A percentile compares a stretch with the other conserved stretches of the same genome.
Evolutionary conservation across 2,113 vertebrate genomes (phyloP).

Genomic region (Nycticorax nycticorax): DNA sequence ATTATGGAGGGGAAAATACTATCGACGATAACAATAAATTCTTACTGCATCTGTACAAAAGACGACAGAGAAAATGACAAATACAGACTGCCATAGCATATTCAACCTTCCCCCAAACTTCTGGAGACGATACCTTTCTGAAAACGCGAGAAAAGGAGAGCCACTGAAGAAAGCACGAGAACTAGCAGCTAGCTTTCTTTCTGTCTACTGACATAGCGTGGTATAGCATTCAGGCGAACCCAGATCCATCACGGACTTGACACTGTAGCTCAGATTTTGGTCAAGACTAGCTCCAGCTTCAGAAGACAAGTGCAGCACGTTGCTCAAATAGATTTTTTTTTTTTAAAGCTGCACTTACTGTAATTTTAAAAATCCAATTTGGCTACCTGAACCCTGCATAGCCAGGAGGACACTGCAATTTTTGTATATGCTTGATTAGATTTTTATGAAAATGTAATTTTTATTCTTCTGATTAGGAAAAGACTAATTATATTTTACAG

Average conservation of each 20-base stretch:
- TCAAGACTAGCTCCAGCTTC: slow-evolving; percentile 54
- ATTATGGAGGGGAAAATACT: slow-evolving; percentile 51
- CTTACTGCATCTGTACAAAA: slow-evolving; percentile 78
- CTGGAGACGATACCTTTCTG: slow-evolving; percentile 24
- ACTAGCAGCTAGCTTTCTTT: slow-evolving; percentile 66
- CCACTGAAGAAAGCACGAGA: slow-evolving; percentile 61
- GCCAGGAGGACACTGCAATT: slow-evolving; percentile 15
- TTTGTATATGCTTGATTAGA: not conserved
- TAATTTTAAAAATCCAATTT: slow-evolving; percentile 40
- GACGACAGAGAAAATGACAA: slow-evolving; percentile 66
- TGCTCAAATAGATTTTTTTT: not conserved
- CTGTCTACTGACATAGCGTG: not conserved
- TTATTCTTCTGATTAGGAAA: slow-evolving; percentile 33
- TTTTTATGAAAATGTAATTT: slow-evolving; percentile 45
- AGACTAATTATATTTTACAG: slow-evolving; percentile 19
- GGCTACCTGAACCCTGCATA: slow-evolving; percentile 43
- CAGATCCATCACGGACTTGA: slow-evolving; percentile 25
- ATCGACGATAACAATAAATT: slow-evolving; percentile 69
- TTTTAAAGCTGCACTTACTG: slow-evolving; percentile 41
- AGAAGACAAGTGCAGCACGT: slow-evolving; percentile 28
- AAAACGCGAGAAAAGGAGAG: slow-evolving; percentile 52
- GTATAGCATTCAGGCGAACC: slow-evolving; percentile 32
- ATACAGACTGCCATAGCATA: slow-evolving; percentile 46
- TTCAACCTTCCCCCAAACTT: slow-evolving; percentile 49
- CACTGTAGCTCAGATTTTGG: slow-evolving; percentile 51